Percentiles rank a stretch among this genome's conserved stretches.
Evolutionary conservation across 2,113 vertebrate genomes (phyloP).

Genomic region (Cyprinus carpio): DNA sequence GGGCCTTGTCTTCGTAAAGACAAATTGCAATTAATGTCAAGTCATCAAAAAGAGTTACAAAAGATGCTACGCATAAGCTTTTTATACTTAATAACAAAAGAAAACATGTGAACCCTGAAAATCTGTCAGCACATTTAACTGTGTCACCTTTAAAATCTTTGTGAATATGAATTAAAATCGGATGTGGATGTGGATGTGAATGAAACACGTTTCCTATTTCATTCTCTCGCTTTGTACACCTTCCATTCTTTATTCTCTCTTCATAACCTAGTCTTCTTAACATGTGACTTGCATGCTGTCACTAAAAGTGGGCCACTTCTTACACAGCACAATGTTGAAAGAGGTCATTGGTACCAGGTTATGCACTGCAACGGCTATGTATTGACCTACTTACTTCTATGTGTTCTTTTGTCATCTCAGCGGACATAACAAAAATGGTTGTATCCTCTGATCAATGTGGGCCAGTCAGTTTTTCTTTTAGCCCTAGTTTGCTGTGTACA

Average conservation of each 20-base stretch:
- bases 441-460: conserved; percentile 2
- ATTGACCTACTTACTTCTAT: conserved; percentile 35
- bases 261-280: background rate
- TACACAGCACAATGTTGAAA: background rate
- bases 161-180: background rate
- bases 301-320: conserved; percentile 7
- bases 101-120: background rate
- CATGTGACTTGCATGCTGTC: background rate
- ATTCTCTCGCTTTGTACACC: background rate
- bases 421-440: conserved; percentile 18
- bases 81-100: background rate
- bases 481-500: background rate
- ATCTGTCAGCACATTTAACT: background rate
- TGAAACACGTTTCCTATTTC: background rate
- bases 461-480: background rate
- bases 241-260: background rate
- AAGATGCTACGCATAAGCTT: background rate
- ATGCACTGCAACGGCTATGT: background rate
- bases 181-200: conserved; percentile 27
- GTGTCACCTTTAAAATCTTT: background rate
- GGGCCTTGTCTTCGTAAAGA: too few species aligned
- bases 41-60: background rate
- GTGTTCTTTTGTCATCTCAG: conserved; percentile 23
- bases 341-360: conserved; percentile 26
- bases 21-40: background rate